Conservation (phyloP, 2,797 vertebrate genomes). For the Smutsia gigantea region DNA sequence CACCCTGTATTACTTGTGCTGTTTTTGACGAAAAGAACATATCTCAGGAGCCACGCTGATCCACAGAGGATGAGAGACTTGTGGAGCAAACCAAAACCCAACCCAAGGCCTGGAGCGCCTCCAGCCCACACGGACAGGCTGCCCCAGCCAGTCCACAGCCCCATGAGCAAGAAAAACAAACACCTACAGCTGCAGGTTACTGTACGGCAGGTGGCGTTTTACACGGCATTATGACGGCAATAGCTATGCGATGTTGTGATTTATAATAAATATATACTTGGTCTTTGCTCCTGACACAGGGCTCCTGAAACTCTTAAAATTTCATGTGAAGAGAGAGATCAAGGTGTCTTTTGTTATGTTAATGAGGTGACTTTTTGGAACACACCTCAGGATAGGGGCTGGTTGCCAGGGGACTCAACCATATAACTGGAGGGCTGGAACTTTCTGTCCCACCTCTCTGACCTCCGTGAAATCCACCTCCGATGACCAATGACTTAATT, state of each 20-base stretch:
- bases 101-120: not conserved
- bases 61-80: not conserved
- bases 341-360: not conserved
- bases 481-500: not conserved
- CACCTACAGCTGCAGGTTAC: not conserved
- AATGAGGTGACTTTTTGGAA: not conserved
- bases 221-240: accelerated
- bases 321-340: not conserved
- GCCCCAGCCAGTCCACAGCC: not conserved
- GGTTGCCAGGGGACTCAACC: not conserved
- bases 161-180: not conserved
- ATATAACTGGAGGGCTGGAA: not conserved
- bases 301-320: not conserved
- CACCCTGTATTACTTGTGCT: not conserved
- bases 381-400: not conserved
- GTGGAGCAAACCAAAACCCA: not conserved
- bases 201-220: not conserved
- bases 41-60: not conserved
- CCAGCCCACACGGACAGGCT: accelerated
- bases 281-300: not conserved
- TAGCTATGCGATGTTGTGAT: not conserved
- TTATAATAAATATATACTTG: not conserved
- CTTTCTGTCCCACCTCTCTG: not conserved
- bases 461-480: not conserved
- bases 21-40: not conserved